These are phyloP conservation scores for Neodontobutis hainanensis DNA, from an alignment of 2,113 vertebrate species.

Conservation along the genomic window DNA sequence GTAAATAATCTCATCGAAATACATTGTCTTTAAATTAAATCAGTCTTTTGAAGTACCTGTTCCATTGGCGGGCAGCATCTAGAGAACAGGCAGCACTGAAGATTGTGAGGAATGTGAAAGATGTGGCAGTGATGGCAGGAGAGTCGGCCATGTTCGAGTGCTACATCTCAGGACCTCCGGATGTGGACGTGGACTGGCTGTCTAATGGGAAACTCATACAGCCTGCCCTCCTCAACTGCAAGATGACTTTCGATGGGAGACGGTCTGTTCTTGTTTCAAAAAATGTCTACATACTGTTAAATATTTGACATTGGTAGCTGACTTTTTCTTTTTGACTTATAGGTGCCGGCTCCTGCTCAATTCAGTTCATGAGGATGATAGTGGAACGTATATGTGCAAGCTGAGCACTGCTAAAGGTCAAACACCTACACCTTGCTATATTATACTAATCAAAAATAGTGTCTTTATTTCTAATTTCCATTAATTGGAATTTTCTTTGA, in stretches of 20 bases:
- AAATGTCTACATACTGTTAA: background rate
- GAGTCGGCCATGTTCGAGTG: constrained; percentile 93
- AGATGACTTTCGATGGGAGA: constrained; percentile 96
- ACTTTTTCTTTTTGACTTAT: background rate
- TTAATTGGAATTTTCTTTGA: too few relatives aligned
- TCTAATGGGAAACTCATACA: constrained; percentile 92
- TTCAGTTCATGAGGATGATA: constrained; percentile 94
- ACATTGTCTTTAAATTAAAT: background rate
- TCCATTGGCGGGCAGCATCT: constrained; percentile 59
- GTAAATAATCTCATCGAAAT: constrained; percentile 68
- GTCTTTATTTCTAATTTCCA: too few relatives aligned
- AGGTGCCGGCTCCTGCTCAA: constrained; percentile 89
- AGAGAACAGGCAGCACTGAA: constrained; percentile 79
- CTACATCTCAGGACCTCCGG: constrained; percentile 84
- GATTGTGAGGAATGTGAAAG: constrained; percentile 83
- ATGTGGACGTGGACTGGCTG: constrained; percentile 95
- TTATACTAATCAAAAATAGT: background rate
- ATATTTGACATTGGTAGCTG: background rate
- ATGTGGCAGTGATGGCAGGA: constrained; percentile 87
- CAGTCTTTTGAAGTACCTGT: background rate
- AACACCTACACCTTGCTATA: background rate
- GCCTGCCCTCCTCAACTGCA: constrained; percentile 94
- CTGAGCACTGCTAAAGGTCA: constrained; percentile 93
- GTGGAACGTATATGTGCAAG: constrained; percentile 92
- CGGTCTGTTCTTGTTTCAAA: constrained; percentile 54